Evolutionary conservation across 2,113 vertebrate species (phyloP).

Genomic region (Pseudonaja textilis): DNA sequence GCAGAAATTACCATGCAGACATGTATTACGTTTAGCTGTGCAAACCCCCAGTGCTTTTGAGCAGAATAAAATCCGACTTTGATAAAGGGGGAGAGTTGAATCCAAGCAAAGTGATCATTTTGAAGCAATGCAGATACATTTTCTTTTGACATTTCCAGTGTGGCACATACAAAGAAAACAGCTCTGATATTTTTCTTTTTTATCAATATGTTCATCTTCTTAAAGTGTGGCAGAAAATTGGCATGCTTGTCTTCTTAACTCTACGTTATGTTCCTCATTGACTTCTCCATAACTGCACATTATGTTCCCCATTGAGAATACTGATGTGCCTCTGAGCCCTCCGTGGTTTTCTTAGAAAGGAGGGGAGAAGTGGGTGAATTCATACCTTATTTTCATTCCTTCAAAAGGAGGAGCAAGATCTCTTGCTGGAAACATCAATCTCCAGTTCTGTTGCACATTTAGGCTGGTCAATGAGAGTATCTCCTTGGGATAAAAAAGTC

Average conservation of each 20-base stretch:
- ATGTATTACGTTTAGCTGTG: constrained; percentile 31
- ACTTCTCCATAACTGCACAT: not conserved
- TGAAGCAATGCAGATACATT: not conserved
- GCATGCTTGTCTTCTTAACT: not conserved
- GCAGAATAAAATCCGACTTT: not conserved
- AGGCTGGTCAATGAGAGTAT: not conserved
- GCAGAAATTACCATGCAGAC: constrained; percentile 45
- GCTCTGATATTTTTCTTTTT: not conserved
- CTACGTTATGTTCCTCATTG: not conserved
- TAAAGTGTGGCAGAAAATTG: not conserved
- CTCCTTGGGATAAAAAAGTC: not conserved
- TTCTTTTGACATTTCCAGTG: not conserved
- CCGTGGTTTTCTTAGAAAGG: not conserved
- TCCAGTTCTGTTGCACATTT: not conserved
- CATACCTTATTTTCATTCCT: not conserved
- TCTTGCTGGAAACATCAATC: not conserved
- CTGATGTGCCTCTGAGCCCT: not conserved
- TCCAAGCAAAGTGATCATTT: not conserved
- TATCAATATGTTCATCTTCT: not conserved
- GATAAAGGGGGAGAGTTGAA: not conserved
- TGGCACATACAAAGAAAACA: not conserved
- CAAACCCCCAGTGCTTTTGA: not conserved
- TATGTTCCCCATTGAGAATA: not conserved
- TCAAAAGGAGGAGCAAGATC: not conserved
- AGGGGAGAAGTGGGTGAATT: not conserved